A percentile compares a stretch with the other conserved stretches of the same genome.
phyloP scores from a whole-genome alignment of 2,888 invertebrate species.

The Toxonevra muliebris region DNA sequence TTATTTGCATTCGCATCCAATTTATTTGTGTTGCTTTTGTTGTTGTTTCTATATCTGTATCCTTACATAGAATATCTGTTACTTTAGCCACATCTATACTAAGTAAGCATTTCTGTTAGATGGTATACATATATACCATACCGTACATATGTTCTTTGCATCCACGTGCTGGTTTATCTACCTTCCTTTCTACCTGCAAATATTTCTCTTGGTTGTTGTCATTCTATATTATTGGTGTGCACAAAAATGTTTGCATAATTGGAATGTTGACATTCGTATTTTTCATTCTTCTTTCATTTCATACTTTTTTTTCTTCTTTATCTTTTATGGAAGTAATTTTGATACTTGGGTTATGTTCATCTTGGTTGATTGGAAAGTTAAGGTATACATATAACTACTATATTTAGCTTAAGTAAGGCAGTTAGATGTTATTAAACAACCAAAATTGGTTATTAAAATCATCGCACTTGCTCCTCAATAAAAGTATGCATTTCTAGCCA shows the following conservation, averaged over 20 bases:
- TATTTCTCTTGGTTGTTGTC: slow-evolving; percentile 44
- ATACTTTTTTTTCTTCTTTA: slow-evolving; percentile 8
- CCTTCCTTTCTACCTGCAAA: slow-evolving; percentile 1
- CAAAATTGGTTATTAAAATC: too few relatives aligned
- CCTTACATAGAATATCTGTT: slow-evolving; percentile 24
- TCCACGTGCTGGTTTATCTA: background rate
- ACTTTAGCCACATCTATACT: slow-evolving; percentile 7
- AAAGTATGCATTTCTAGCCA: too few relatives aligned
- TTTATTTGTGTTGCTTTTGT: slow-evolving; percentile 45
- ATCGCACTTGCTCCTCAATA: too few relatives aligned
- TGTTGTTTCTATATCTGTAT: slow-evolving; percentile 24
- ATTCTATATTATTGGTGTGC: slow-evolving; percentile 58
- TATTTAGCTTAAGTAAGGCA: background rate
- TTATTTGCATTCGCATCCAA: slow-evolving; percentile 61
- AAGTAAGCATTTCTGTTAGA: slow-evolving; percentile 4
- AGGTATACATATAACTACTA: background rate
- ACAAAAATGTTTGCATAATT: slow-evolving; percentile 59
- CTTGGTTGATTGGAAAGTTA: background rate
- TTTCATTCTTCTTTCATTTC: slow-evolving; percentile 5
- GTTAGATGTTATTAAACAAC: too few relatives aligned
- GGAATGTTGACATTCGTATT: slow-evolving; percentile 60
- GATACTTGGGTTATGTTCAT: background rate
- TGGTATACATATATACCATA: background rate
- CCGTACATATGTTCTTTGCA: background rate
- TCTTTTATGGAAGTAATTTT: background rate